These are phyloP conservation scores for Mystacornis crossleyi DNA, from an alignment of 2,113 vertebrate genomes.

Conservation along the genomic window DNA sequence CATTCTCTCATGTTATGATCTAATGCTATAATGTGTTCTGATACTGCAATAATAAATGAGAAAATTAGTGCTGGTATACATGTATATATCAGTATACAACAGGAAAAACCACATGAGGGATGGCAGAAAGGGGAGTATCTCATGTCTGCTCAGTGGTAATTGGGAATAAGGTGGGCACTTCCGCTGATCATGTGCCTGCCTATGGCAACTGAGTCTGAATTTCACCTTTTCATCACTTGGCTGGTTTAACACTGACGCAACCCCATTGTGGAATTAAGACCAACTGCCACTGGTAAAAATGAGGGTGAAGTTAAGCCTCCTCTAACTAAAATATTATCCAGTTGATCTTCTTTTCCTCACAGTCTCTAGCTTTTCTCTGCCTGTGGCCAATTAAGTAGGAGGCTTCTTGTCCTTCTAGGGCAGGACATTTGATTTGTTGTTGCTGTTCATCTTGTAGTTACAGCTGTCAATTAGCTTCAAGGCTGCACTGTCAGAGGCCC, in stretches of 20 bases:
- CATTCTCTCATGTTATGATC: background rate
- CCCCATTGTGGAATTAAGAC: background rate
- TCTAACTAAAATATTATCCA: background rate
- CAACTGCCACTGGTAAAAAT: background rate
- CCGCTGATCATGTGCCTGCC: background rate
- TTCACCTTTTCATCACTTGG: background rate
- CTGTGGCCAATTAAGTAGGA: background rate
- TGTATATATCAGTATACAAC: background rate
- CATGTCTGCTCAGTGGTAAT: background rate
- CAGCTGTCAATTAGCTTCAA: background rate
- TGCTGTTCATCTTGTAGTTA: background rate
- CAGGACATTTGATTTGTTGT: background rate
- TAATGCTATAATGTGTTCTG: background rate
- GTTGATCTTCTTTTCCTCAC: background rate
- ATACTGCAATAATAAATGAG: conserved; percentile 6
- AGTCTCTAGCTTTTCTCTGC: background rate
- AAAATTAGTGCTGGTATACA: background rate
- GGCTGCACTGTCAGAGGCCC: background rate
- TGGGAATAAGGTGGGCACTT: background rate
- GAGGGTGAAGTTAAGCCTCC: background rate
- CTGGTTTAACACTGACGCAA: background rate
- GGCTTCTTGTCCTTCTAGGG: background rate
- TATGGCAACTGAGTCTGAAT: background rate
- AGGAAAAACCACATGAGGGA: background rate
- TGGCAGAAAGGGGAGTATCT: background rate